A percentile compares a stretch with the other conserved stretches of the same genome.
Conservation (phyloP, 2,113 vertebrate species). For the Scomber japonicus region DNA sequence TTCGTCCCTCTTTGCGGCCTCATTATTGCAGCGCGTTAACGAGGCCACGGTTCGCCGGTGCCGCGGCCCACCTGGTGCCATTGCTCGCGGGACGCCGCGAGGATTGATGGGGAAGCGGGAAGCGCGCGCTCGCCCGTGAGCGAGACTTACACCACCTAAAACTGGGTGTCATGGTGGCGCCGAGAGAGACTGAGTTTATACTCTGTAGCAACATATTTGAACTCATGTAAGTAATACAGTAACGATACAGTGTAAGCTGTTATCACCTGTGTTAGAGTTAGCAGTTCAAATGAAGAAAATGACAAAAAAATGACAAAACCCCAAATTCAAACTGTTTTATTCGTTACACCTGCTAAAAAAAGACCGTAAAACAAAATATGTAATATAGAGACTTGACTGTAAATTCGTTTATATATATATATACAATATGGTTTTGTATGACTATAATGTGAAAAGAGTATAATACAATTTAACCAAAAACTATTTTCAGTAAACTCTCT, state of each 20-base stretch:
- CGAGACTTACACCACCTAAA: constrained; percentile 2
- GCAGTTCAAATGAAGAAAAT: not conserved
- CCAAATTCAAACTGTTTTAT: no score
- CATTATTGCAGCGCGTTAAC: constrained; percentile 83
- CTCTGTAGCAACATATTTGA: no score
- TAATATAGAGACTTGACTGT: no score
- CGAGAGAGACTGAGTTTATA: no score
- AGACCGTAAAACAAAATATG: no score
- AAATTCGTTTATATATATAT: not conserved
- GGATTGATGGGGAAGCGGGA: not conserved
- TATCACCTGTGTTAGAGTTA: no score
- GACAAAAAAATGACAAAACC: no score
- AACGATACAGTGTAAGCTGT: no score
- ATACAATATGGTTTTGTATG: not conserved
- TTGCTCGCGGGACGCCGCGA: not conserved
- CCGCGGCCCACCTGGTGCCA: constrained; percentile 84
- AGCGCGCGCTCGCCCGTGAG: not conserved
- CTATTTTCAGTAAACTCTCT: no score
- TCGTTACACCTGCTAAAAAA: no score
- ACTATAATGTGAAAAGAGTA: not conserved
- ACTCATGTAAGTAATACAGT: no score
- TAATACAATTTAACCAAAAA: no score
- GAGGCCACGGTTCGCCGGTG: constrained; percentile 83
- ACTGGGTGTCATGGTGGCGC: not conserved
- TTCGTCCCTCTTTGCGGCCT: constrained; percentile 79